Evolutionary conservation across 2,113 vertebrate genomes (phyloP), one percentile per base, ranked within the genome.

Genomic region (Zingel zingel): DNA sequence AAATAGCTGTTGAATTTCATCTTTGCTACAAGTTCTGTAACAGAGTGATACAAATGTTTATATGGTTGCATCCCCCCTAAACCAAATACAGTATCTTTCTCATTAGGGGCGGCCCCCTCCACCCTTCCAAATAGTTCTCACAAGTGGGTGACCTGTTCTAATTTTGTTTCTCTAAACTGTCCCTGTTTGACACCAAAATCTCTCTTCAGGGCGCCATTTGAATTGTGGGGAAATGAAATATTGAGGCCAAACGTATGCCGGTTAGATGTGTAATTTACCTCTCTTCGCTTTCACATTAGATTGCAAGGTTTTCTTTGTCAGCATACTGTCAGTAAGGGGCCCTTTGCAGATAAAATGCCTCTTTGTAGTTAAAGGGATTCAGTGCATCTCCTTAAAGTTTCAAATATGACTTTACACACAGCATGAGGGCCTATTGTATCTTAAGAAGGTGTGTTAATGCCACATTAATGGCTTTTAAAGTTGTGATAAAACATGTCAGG

Each of bases 91-190:
- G 33, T 6, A 2, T 76, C 47, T 80, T 16, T 3, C 45, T 57
- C 58, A 81, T 83, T 39, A 79, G 51, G 33, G n/a, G 36, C 45
- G 25, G 11, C 36, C 18, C 18, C 36, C 57, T 81, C 33, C 65
- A 83, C 23, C 64, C 53, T 57, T 62, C 30, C 0, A 16, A 77
- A 70, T 13, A 50, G 15, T 50, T 56, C 54, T 74, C 58, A 70
- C 47, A 83, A 85, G 77, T 74, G 54, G 25, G 62, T 78, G 79
- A 83, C 82, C 82, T 81, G 61, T 47, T 63, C 19, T 83, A 76
- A 81, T 82, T 77, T 51, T 79, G 33, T 54, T 39, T 39, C 23
- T 76, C 23, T 36, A 62, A 48, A 36, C 61, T 54, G n/a, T 72
- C 36, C 63, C 27, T 39, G 1, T 74, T 77, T 72, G 71, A 70